Evolutionary conservation across 2,888 invertebrate genomes (phyloP), one percentile per base, ranked within the genome.

Genomic region (Diachrysia chrysitis): DNA sequence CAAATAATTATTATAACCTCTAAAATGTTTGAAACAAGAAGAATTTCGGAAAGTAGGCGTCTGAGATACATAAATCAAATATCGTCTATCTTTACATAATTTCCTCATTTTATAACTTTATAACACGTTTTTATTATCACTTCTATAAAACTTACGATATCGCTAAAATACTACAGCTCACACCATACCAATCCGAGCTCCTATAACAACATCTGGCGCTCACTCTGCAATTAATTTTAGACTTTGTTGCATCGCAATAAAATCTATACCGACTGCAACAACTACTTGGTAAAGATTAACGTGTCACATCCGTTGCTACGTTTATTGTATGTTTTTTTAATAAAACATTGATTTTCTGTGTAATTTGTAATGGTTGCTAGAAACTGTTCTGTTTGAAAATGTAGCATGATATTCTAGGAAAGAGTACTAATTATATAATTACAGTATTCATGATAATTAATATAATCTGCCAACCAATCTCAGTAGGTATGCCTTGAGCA

Each of bases 281-380:
- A 65, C 73, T 85, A 87, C 82, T 75, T 87, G 83, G 87, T 86
- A 77, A 48, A 59, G 73, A 76, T 74, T 77, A 76, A 88, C 89
- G 85, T 87, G 89, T 87, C 89, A 89, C 88, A 89, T 90, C 89
- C 90, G 89, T 81, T 83, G 81, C 81, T 80, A 79, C 83, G 81
- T 74, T 72, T 71, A 76, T 71, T 87, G 86, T 89, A 87, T 90
- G 87, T 87, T 85, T 90, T 91, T 91, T 90, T 92, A 91, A 92
- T 90, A 89, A 90, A 89, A 83, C 88, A 92, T 91, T 89, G 89
- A 90, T 91, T 92, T 90, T 88, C 85, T 86, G 74, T 85, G 53
- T 42, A 14, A 72, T 37, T 73, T 46, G 63, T 42, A 64, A 58
- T 71, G 58, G 57, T 75, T 54, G 63, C 54, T 66, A 67, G 42